Evolutionary conservation across 2,888 invertebrate genomes (phyloP), one percentile per base, ranked within the genome.

Genomic region (Epinotia brunnichana): DNA sequence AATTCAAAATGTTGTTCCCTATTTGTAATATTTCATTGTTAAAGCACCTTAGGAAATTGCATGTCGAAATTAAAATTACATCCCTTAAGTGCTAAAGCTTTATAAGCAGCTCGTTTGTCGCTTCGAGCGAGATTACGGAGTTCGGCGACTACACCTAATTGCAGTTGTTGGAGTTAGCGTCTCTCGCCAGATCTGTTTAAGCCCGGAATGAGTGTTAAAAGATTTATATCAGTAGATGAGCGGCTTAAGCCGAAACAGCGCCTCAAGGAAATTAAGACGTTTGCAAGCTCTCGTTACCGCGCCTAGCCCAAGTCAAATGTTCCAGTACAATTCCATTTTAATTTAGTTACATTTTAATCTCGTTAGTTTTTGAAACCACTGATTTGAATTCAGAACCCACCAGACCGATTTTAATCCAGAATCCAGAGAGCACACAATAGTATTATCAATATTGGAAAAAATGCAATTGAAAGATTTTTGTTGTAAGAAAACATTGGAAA

Each of bases 191-290:
- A 89, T 89, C 88, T 85, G 80, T 80, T 84, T 84, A 87, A 88
- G 82, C 87, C 85, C 81, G 82, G 85, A 87, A 91, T 87, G 89
- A 90, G 90, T 89, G 92, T 89, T 91, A 87, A 90, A 88, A 93
- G 92, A 92, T 92, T 92, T 92, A 92, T 93, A 91, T 90, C 90
- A 82, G 84, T 79, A 81, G 83, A 83, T 82, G 83, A 83, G 79
- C 78, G 78, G 82, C 82, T 78, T 89, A 87, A 88, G 85, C 84
- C 82, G 76, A 75, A 69, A 73, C 77, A 78, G 76, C 78, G 75
- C 75, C 77, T 80, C 72, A 83, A 88, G 91, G 91, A 92, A 91
- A 92, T 92, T 87, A 92, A 89, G 86, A 83, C 89, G 81, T 85
- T 89, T 82, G 80, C 76, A 61, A 70, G 62, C 69, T 72, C 72